Conservation (phyloP, 2,888 invertebrate genomes). For the Eupelmus urozonus region DNA sequence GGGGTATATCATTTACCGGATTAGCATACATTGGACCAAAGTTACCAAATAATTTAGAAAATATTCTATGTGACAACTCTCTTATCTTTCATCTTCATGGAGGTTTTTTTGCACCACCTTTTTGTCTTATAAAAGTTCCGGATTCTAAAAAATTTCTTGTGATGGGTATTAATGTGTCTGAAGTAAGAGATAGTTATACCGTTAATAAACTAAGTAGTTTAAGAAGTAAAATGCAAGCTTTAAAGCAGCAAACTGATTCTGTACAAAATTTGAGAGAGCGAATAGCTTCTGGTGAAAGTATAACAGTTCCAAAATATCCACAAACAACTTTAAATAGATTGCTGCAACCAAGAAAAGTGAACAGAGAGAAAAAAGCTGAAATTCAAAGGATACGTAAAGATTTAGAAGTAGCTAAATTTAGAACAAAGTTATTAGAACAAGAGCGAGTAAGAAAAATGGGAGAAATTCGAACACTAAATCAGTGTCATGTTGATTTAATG, state of each 20-base stretch:
- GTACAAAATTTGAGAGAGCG: constrained; percentile 76
- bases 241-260: constrained; percentile 84
- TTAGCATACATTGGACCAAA: constrained; percentile 87
- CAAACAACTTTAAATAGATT: constrained; percentile 72
- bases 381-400: constrained; percentile 83
- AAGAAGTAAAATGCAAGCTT: constrained; percentile 79
- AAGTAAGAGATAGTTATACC: constrained; percentile 86
- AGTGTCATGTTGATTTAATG: constrained; percentile 81
- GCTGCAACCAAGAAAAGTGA: constrained; percentile 79
- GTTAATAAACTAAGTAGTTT: constrained; percentile 83
- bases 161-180: constrained; percentile 73
- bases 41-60: constrained; percentile 82
- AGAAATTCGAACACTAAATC: constrained; percentile 82
- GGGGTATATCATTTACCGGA: constrained; percentile 92
- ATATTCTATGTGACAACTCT: constrained; percentile 84
- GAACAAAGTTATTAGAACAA: constrained; percentile 83
- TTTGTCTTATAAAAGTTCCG: constrained; percentile 75
- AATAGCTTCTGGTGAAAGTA: constrained; percentile 77
- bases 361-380: constrained; percentile 82
- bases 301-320: constrained; percentile 70
- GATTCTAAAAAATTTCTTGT: constrained; percentile 72
- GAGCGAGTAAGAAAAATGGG: constrained; percentile 84
- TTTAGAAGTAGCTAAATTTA: constrained; percentile 85
- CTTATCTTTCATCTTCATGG: constrained; percentile 93
- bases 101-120: constrained; percentile 86